A percentile compares a stretch with the other conserved stretches of the same genome.
phyloP scores from a whole-genome alignment of 2,888 invertebrate genomes.

The Lasius fuliginosus region DNA sequence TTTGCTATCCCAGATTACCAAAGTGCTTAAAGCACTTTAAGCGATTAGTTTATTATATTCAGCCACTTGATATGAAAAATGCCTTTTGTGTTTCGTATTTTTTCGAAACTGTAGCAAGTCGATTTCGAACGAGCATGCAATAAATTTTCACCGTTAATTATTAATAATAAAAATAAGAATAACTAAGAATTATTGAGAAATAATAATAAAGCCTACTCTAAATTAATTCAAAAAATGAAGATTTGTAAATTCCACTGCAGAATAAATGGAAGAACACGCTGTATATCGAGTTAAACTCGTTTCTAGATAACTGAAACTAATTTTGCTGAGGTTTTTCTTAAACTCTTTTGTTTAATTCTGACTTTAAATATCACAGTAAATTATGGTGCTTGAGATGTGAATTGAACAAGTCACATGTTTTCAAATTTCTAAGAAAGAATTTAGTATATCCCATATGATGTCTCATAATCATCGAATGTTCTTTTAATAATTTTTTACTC shows the following conservation, averaged over 20 bases:
- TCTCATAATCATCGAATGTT: background rate
- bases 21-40: slow-evolving; percentile 12
- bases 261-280: background rate
- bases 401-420: background rate
- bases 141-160: background rate
- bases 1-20: background rate
- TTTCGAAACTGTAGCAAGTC: background rate
- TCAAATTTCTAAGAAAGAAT: background rate
- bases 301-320: background rate
- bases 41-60: background rate
- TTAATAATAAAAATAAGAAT: background rate
- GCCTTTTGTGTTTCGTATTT: background rate
- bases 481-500: background rate
- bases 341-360: background rate
- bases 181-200: background rate
- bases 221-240: background rate
- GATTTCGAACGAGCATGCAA: background rate
- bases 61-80: background rate
- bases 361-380: background rate
- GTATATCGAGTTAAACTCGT: background rate
- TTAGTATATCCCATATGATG: background rate
- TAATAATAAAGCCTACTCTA: background rate
- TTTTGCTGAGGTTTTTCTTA: background rate
- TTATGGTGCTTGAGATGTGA: background rate
- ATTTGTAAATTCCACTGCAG: background rate